Conservation (phyloP, 1,140 invertebrate genomes). For the Asbolus verrucosus region DNA sequence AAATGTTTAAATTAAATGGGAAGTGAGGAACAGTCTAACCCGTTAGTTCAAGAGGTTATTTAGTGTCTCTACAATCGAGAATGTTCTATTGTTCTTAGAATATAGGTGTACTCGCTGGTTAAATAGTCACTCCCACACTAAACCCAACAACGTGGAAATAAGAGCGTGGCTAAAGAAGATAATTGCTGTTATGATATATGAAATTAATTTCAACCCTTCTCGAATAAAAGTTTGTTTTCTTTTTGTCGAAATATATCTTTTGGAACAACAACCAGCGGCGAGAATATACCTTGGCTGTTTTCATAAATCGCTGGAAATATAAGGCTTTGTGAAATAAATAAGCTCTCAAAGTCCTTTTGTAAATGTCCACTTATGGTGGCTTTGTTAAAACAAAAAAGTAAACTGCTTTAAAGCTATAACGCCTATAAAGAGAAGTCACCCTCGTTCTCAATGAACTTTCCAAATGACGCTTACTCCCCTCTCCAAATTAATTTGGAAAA, state of each 20-base stretch:
- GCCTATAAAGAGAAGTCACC: conserved; percentile 8
- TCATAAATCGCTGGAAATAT: conserved; percentile 12
- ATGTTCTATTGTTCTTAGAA: conserved; percentile 32
- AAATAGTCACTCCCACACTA: conserved; percentile 9
- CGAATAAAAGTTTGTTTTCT: conserved; percentile 1
- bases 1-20: conserved; percentile 35
- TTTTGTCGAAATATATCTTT: not conserved
- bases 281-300: not conserved
- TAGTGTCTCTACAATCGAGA: conserved; percentile 23
- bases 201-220: conserved; percentile 21
- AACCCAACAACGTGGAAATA: not conserved
- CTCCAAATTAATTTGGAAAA: conserved; percentile 28
- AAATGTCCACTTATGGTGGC: conserved; percentile 28
- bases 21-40: conserved; percentile 18
- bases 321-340: conserved; percentile 24
- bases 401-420: conserved; percentile 23
- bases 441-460: conserved; percentile 15
- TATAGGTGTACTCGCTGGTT: not conserved
- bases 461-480: not conserved
- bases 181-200: conserved; percentile 20
- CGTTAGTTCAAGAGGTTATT: conserved; percentile 28
- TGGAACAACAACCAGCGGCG: not conserved
- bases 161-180: not conserved
- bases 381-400: conserved; percentile 25
- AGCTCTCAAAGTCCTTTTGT: conserved; percentile 23